Base-by-base conservation (phyloP, 2,888 invertebrate species). In the Himalopsyche japonica region DNA sequence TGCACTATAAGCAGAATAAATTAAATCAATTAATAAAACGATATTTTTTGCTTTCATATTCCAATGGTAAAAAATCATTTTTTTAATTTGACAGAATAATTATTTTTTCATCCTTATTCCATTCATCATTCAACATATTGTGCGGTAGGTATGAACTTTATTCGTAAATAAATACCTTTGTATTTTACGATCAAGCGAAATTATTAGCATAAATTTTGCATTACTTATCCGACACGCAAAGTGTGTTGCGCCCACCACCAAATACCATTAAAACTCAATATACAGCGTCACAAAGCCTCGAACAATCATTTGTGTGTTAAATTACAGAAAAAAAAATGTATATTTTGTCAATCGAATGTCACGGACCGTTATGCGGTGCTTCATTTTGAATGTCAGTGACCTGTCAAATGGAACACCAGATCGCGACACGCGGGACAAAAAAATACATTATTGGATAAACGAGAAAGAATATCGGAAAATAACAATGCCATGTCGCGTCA, bases 381-480 rank as follows among this genome's bases (percentile, higher is more conserved):
- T 34, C 12, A 34, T 81, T 80, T 64, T 34, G 64, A 48, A 64
- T 81, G 81, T 81, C 81, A 64, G 64, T 81, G 81, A 81, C 64
- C 81, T 81, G 64, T 34, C 70, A 70, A 27, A 27, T 27, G 70
- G 27, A 70, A 70, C 70, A 70, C 24, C 30, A 12, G n/a, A 27
- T 70, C 30, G 30, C 24, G 30, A 70, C 24, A 70, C 70, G 27
- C 70, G 70, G 24, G 70, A 27, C 7, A 27, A 24, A 70, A n/a
- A 70, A 70, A 70, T 27, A 70, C 24, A 15, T 5, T 70, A 70
- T 15, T 70, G 70, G 30, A 27, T 24, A 70, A 30, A 30, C 70
- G 27, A 70, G 12, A 70, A 12, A 27, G 30, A 70, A 30, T 70
- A 70, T 70, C 4, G 70, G 70, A 70, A 70, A 70, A 70, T 10